Evolutionary conservation across 2,797 vertebrate species (phyloP).

Genomic region (Chaetodon trifasciatus): DNA sequence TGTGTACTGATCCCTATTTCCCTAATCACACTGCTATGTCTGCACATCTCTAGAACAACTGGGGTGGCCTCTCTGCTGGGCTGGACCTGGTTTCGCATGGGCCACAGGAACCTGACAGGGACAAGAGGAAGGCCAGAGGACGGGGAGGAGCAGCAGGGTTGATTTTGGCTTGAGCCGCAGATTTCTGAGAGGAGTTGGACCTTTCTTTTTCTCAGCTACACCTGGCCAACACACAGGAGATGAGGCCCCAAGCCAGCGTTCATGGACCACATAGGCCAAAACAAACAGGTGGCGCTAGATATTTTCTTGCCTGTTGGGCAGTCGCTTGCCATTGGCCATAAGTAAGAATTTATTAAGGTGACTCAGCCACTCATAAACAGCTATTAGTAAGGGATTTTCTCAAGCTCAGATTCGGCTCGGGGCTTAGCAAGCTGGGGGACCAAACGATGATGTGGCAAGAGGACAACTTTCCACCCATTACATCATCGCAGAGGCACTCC

Average conservation of each 20-base stretch:
- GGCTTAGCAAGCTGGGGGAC: slow-evolving; percentile 54
- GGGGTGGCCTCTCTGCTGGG: slow-evolving; percentile 25
- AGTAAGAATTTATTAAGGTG: slow-evolving; percentile 77
- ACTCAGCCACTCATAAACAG: slow-evolving; percentile 78
- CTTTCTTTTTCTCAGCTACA: slow-evolving; percentile 61
- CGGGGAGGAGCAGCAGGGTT: slow-evolving; percentile 47
- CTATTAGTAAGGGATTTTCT: slow-evolving; percentile 75
- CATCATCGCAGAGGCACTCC: slow-evolving; percentile 46
- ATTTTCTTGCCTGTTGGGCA: slow-evolving; percentile 40
- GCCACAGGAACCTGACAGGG: slow-evolving; percentile 35
- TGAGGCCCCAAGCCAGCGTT: slow-evolving; percentile 33
- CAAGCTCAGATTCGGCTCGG: slow-evolving; percentile 53
- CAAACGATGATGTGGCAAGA: slow-evolving; percentile 56
- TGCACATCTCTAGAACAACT: slow-evolving; percentile 46
- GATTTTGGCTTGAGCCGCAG: slow-evolving; percentile 63
- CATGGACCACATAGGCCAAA: slow-evolving; percentile 40
- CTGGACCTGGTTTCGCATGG: slow-evolving; percentile 10
- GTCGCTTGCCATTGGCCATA: slow-evolving; percentile 57
- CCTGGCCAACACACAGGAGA: slow-evolving; percentile 60
- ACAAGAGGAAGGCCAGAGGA: slow-evolving; percentile 26
- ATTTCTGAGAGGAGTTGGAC: slow-evolving; percentile 52
- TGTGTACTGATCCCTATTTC: slow-evolving; percentile 52
- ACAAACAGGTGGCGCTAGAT: slow-evolving; percentile 65
- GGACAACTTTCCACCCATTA: slow-evolving; percentile 64
- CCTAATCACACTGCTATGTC: slow-evolving; percentile 33